These are phyloP conservation scores for Lanius ludovicianus DNA, from an alignment of 2,113 vertebrate genomes.

Conservation along the genomic window DNA sequence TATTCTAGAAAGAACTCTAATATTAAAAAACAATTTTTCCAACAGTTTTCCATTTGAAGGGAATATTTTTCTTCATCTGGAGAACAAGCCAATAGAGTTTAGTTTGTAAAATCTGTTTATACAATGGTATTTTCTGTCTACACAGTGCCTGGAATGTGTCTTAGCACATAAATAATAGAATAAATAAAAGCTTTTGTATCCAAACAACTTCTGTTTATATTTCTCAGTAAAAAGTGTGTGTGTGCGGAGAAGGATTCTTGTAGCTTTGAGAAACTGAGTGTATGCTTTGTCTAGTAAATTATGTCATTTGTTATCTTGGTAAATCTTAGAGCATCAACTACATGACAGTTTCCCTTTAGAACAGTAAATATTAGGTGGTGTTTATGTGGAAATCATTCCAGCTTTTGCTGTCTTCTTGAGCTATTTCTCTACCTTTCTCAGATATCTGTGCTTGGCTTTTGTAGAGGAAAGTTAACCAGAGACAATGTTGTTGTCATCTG, in stretches of 20 bases:
- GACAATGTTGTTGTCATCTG: neutral
- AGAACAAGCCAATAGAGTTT: neutral
- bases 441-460: neutral
- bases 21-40: neutral
- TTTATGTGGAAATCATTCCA: neutral
- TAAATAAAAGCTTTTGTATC: constrained; percentile 22
- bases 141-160: constrained; percentile 29
- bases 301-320: neutral
- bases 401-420: neutral
- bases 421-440: neutral
- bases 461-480: neutral
- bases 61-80: constrained; percentile 14
- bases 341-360: neutral
- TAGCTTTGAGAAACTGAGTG: neutral
- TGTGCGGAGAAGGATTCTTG: neutral
- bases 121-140: neutral
- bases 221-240: neutral
- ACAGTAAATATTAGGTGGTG: neutral
- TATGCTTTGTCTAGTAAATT: neutral
- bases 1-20: neutral
- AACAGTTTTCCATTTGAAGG: neutral
- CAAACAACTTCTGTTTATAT: constrained; percentile 24
- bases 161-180: constrained; percentile 40
- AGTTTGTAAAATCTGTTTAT: constrained; percentile 15
- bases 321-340: neutral